These are phyloP conservation scores for Drosophila borborema DNA, from an alignment of 2,888 invertebrate genomes.

Conservation along the genomic window DNA sequence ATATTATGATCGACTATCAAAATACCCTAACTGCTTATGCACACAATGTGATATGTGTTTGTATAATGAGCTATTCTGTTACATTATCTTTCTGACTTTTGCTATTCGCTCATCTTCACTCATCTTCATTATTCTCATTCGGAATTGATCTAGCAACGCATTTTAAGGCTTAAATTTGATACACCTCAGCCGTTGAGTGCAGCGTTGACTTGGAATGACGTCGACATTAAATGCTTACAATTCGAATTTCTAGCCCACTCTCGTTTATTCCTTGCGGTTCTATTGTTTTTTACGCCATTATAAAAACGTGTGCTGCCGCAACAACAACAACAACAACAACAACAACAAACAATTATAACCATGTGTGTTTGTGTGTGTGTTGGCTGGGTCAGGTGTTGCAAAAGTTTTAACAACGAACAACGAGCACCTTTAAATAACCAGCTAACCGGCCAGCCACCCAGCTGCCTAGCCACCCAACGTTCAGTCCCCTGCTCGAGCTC, in stretches of 20 bases:
- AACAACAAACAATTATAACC: constrained; percentile 5
- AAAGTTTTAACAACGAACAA: constrained; percentile 36
- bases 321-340: constrained; percentile 12
- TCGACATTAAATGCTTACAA: constrained; percentile 18
- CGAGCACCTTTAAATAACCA: constrained; percentile 49
- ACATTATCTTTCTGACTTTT: background rate
- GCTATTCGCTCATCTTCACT: too few relatives aligned
- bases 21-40: background rate
- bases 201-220: constrained; percentile 9
- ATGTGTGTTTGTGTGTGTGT: constrained; percentile 1
- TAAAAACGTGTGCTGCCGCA: constrained; percentile 18
- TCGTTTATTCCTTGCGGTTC: constrained; percentile 17
- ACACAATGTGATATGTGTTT: background rate
- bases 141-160: background rate
- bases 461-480: background rate
- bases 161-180: background rate
- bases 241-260: constrained; percentile 9
- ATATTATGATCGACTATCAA: background rate
- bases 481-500: too few relatives aligned
- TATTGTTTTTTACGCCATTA: constrained; percentile 27
- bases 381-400: constrained; percentile 54
- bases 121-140: too few relatives aligned
- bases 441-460: constrained; percentile 32
- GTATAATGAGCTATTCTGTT: background rate
- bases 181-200: background rate